These are phyloP conservation scores for Dreissena rostriformis DNA, from an alignment of 1,140 invertebrate genomes.

Conservation along the genomic window DNA sequence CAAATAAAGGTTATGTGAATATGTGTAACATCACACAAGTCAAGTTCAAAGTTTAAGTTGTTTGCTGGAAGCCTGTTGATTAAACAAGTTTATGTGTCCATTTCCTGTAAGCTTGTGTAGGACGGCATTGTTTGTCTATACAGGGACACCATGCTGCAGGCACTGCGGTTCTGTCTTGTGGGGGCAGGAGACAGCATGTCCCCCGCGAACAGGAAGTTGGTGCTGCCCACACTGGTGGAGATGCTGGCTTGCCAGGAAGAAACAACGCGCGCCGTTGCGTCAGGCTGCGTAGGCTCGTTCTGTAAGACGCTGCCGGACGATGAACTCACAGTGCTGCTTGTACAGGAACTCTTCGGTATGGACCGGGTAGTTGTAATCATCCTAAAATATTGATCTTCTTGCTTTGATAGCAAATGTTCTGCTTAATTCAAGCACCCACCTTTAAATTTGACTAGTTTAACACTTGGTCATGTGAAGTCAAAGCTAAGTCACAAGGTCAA, in stretches of 20 bases:
- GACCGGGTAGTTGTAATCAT: neutral
- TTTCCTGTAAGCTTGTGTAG: neutral
- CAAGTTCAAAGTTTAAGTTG: no score
- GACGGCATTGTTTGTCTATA: slow-evolving; percentile 35
- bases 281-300: slow-evolving; percentile 94
- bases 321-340: slow-evolving; percentile 89
- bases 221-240: slow-evolving; percentile 88
- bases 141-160: slow-evolving; percentile 95
- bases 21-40: neutral
- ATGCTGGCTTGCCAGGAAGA: slow-evolving; percentile 90
- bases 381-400: no score
- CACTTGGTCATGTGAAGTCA: no score
- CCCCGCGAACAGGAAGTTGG: slow-evolving; percentile 88
- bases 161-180: slow-evolving; percentile 90
- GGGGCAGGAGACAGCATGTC: slow-evolving; percentile 95
- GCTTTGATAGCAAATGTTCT: no score
- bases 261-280: slow-evolving; percentile 89
- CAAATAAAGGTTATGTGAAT: neutral
- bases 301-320: slow-evolving; percentile 88
- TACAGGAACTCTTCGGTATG: slow-evolving; percentile 88
- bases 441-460: no score
- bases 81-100: neutral
- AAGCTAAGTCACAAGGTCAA: no score
- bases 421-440: no score
- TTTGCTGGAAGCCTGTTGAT: neutral